Percentiles rank a stretch among this genome's conserved stretches.
Evolutionary conservation across 2,113 vertebrate species (phyloP).

Genomic region (Scartelaos histophorus): DNA sequence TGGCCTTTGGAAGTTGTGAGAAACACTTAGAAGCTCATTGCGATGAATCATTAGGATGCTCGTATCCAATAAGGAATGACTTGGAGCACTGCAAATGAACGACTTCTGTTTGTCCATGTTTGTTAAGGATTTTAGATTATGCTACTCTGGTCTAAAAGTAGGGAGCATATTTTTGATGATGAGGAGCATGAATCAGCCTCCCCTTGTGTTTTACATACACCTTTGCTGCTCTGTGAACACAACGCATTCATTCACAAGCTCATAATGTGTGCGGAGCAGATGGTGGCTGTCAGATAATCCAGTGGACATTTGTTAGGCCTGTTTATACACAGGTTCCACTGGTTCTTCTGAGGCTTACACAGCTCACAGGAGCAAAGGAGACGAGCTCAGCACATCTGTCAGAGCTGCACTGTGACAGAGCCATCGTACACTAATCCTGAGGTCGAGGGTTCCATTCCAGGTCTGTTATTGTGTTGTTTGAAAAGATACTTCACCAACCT

Average conservation of each 20-base stretch:
- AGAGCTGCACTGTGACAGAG: neutral
- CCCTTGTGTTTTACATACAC: neutral
- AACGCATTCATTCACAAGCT: neutral
- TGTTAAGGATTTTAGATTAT: too few species aligned
- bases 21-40: too few species aligned
- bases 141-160: too few species aligned
- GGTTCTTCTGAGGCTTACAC: neutral
- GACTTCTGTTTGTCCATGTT: too few species aligned
- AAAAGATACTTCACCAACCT: too few species aligned
- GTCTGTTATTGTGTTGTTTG: neutral
- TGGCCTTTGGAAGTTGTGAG: too few species aligned
- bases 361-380: neutral
- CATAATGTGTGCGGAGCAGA: neutral
- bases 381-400: neutral
- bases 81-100: too few species aligned
- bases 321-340: neutral
- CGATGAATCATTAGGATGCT: too few species aligned
- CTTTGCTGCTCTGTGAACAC: neutral
- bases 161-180: neutral
- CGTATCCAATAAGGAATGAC: too few species aligned
- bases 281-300: neutral
- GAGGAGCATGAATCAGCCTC: neutral
- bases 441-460: neutral
- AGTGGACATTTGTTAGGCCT: neutral
- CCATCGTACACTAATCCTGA: neutral